phyloP scores from a whole-genome alignment of 2,797 vertebrate species.

The Xyrichtys novacula region DNA sequence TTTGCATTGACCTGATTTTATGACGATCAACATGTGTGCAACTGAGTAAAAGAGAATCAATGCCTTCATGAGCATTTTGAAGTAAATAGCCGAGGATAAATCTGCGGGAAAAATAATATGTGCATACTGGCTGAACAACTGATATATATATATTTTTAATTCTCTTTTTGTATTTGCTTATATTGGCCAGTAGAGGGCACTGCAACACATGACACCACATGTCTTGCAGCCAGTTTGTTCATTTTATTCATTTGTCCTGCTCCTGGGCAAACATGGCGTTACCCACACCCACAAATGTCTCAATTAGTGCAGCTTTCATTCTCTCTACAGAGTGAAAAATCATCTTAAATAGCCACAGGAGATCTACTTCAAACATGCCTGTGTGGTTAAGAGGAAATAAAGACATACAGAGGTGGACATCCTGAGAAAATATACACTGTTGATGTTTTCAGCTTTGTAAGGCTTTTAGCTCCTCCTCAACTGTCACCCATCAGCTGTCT shows the following conservation, averaged over 20 bases:
- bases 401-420: neutral
- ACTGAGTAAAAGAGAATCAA: neutral
- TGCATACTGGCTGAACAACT: too few relatives aligned
- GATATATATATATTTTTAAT: too few relatives aligned
- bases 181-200: constrained; percentile 58
- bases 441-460: neutral
- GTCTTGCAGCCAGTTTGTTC: constrained; percentile 21
- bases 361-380: neutral
- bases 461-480: constrained; percentile 8
- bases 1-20: neutral
- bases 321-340: neutral
- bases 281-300: constrained; percentile 36
- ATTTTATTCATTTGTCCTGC: constrained; percentile 28
- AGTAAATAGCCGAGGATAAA: neutral
- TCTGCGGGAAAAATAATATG: neutral
- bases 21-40: neutral
- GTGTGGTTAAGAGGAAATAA: constrained; percentile 2
- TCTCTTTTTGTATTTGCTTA: constrained; percentile 23
- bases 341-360: neutral
- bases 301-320: constrained; percentile 9
- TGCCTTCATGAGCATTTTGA: neutral
- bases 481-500: constrained; percentile 20
- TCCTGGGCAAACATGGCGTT: constrained; percentile 27
- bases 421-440: neutral
- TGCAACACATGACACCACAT: constrained; percentile 8